Conservation (phyloP, 2,113 vertebrate genomes). For the Protobothrops flavoviridis region DNA sequence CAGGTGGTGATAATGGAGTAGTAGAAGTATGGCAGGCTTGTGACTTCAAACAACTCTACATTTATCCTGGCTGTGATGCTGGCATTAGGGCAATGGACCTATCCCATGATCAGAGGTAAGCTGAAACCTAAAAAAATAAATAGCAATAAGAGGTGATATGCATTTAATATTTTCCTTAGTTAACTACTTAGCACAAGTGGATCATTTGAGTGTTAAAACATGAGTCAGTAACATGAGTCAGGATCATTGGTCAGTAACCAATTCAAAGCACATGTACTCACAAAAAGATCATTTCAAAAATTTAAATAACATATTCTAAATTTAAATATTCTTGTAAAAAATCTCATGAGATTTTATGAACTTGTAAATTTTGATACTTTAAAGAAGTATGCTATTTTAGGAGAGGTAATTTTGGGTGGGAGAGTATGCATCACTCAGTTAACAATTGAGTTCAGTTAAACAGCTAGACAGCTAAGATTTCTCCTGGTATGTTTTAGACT, state of each 20-base stretch:
- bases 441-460: not conserved
- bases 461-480: not conserved
- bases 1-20: conserved; percentile 96
- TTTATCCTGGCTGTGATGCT: conserved; percentile 97
- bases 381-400: not conserved
- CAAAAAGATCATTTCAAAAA: not conserved
- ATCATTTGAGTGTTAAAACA: not conserved
- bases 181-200: not conserved
- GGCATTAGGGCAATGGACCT: conserved; percentile 98
- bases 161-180: not conserved
- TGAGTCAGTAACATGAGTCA: not conserved
- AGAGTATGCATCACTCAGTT: not conserved
- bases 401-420: not conserved
- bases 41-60: conserved; percentile 99
- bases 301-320: not conserved
- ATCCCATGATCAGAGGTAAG: conserved; percentile 98
- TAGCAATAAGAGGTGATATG: not conserved
- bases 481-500: not conserved
- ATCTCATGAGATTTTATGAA: not conserved
- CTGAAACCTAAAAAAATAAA: not conserved
- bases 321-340: not conserved
- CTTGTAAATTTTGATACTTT: not conserved
- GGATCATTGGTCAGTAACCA: not conserved
- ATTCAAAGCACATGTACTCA: not conserved
- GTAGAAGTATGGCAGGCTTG: conserved; percentile 99